Evolutionary conservation across 2,888 invertebrate species (phyloP), one percentile per base, ranked within the genome.

Genomic region (Rhagonycha fulva): DNA sequence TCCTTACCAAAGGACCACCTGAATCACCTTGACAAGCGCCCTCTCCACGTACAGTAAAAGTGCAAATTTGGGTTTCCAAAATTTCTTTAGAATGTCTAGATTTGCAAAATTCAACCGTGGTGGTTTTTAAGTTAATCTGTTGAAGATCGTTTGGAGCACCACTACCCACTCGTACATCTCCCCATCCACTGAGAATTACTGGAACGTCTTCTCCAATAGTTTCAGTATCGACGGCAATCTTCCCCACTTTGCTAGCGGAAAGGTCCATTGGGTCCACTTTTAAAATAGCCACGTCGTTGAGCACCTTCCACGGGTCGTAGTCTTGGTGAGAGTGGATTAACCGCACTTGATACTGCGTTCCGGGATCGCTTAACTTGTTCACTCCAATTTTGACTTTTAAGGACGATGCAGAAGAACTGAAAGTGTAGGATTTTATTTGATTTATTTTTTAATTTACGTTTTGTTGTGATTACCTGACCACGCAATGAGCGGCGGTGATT

Each of bases 1-100:
- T 84, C 11, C 12, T 14, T 9, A 89, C 88, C 19, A 90, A 83
- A 0, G 90, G 90, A 2, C 90, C 90, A 0, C 91, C 91, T 14
- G 90, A 90, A 79, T 91, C 91, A 77, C 90, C 90, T 88, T 90
- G 85, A 3, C 84, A 86, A 77, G 92, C 91, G 0, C 92, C 92
- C 86, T 92, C 90, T 0, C 92, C 92, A 67, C 84, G 83, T 81
- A 87, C 89, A 30, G 91, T 91, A 14, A 91, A 85, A 0, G 92
- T 91, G 82, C 92, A 92, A 80, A 92, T 90, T 84, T 92, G 90
- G 0, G 87, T 84, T 4, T 87, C 87, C 79, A 86, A 88, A 0
- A 92, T 88, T n/a, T n/a, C 24, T 24, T 9, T 70, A 4, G 60
- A 12, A 4, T 66, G 63, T 0, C 24, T 26, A 0, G 12, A 24